Evolutionary conservation across 2,797 vertebrate species (phyloP).

Genomic region (Ambastaia sidthimunki): DNA sequence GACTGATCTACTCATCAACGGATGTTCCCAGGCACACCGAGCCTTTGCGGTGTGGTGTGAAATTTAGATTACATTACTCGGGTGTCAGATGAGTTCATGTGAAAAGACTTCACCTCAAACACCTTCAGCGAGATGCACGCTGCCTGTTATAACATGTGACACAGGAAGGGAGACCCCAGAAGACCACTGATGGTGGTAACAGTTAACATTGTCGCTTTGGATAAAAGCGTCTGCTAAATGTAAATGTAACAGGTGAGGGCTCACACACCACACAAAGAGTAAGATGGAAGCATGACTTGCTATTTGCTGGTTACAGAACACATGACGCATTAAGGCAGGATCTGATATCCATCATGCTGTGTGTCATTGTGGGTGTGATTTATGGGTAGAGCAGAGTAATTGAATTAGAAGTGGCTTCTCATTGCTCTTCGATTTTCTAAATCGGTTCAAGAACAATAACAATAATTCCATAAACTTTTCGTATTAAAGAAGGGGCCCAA

Average conservation of each 20-base stretch:
- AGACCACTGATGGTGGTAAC: constrained; percentile 27
- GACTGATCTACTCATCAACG: background rate
- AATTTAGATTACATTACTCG: constrained; percentile 30
- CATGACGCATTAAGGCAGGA: background rate
- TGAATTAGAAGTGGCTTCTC: constrained; percentile 21
- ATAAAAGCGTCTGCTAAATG: too few relatives aligned
- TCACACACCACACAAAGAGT: background rate
- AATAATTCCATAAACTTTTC: background rate
- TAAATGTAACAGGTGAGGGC: constrained; percentile 26
- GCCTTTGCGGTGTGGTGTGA: background rate
- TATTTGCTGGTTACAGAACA: background rate
- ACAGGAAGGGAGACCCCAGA: background rate
- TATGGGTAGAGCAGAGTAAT: constrained; percentile 21
- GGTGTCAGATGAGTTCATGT: constrained; percentile 18
- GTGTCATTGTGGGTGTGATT: constrained; percentile 20
- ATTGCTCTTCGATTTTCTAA: background rate
- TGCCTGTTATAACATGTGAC: constrained; percentile 32
- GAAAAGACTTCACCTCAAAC: constrained; percentile 13
- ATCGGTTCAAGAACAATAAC: background rate
- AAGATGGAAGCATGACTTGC: background rate
- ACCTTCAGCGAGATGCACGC: background rate
- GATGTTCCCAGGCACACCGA: background rate
- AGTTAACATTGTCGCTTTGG: too few relatives aligned
- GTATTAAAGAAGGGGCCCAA: too few relatives aligned
- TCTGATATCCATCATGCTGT: constrained; percentile 24